Evolutionary conservation across 2,797 vertebrate species (phyloP).

Genomic region (Crypturellus tataupa): DNA sequence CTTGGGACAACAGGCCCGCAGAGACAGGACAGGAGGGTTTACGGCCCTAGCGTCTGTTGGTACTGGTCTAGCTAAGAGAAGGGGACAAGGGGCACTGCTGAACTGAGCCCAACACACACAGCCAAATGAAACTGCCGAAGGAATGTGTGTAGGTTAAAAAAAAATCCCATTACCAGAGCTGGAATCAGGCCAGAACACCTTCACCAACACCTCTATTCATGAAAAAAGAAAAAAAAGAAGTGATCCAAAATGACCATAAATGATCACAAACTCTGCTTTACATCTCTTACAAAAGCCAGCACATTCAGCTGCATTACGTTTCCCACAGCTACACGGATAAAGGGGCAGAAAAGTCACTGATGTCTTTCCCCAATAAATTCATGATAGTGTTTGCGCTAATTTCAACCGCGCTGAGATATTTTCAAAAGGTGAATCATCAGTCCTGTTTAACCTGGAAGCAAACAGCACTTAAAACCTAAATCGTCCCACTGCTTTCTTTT

Average conservation of each 20-base stretch:
- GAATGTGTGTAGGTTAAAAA: conserved; percentile 10
- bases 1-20: not conserved
- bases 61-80: not conserved
- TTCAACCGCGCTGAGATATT: not conserved
- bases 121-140: conserved; percentile 46
- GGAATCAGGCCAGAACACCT: conserved; percentile 70
- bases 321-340: conserved; percentile 21
- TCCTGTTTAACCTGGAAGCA: conserved; percentile 23
- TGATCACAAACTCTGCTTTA: conserved; percentile 63
- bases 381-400: conserved; percentile 4
- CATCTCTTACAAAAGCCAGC: conserved; percentile 55
- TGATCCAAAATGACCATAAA: conserved; percentile 58
- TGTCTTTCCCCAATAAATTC: not conserved
- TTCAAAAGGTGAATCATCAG: conserved; percentile 7
- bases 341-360: conserved; percentile 24
- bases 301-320: not conserved
- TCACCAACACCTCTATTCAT: conserved; percentile 72
- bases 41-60: not conserved
- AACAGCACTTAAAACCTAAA: not conserved
- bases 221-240: not conserved
- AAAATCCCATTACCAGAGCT: conserved; percentile 54
- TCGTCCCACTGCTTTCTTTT: not conserved
- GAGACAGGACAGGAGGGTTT: not conserved
- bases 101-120: not conserved
- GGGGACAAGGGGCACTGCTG: not conserved